Percentiles rank a stretch among this genome's conserved stretches.
phyloP scores from a whole-genome alignment of 64 coral and sea anemone species.

The Montipora capricornis region DNA sequence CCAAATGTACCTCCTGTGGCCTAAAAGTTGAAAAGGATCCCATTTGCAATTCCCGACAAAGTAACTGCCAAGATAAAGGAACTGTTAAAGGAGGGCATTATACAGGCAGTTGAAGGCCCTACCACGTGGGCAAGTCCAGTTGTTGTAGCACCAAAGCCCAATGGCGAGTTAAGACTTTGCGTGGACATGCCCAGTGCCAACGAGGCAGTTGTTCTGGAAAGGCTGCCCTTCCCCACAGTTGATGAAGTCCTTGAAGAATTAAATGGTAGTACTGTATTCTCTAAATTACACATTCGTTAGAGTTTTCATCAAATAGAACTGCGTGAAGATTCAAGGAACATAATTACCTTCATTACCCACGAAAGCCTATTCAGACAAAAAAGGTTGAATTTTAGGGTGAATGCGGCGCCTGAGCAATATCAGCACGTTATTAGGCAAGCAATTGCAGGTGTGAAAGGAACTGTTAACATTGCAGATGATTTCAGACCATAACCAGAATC shows the following conservation, averaged over 20 bases:
- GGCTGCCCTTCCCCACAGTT: slow-evolving; percentile 7
- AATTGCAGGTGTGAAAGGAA: not conserved
- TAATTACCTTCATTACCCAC: not conserved
- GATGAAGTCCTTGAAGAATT: slow-evolving; percentile 17
- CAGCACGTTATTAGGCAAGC: slow-evolving; percentile 56
- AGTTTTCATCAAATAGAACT: slow-evolving; percentile 53
- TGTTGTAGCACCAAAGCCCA: slow-evolving; percentile 14
- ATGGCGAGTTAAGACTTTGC: not conserved
- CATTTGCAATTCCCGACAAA: not conserved
- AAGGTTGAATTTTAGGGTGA: slow-evolving; percentile 22
- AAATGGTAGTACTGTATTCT: slow-evolving; percentile 52
- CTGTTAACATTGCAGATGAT: not conserved
- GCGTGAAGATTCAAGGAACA: slow-evolving; percentile 7
- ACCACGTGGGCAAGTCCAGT: slow-evolving; percentile 43
- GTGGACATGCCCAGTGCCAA: not conserved
- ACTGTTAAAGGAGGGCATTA: slow-evolving; percentile 30
- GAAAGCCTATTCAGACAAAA: slow-evolving; percentile 18
- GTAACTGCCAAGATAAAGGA: not conserved
- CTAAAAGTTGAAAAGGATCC: not conserved
- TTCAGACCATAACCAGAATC: not conserved
- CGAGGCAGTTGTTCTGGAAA: slow-evolving; percentile 18
- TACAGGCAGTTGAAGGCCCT: slow-evolving; percentile 12
- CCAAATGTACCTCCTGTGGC: not conserved
- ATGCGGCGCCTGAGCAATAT: slow-evolving; percentile 51
- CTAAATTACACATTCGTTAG: not conserved